Evolutionary conservation across 1,140 invertebrate species (phyloP).

Genomic region (Drosophila yakuba): DNA sequence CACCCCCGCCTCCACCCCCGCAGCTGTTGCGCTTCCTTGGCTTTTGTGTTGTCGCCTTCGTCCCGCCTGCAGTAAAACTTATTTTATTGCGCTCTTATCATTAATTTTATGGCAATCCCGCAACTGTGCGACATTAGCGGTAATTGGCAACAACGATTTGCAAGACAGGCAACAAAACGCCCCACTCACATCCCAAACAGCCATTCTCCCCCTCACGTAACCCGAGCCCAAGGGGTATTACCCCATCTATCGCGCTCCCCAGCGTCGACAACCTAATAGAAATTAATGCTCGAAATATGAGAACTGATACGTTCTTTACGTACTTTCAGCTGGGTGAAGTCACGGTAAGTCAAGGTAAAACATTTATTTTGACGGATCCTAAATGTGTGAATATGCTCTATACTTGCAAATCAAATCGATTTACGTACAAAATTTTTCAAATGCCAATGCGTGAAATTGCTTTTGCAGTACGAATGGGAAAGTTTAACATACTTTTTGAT

Average conservation of each 20-base stretch:
- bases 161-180: constrained; percentile 42
- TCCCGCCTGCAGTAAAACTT: constrained; percentile 73
- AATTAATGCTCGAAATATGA: constrained; percentile 12
- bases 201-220: constrained; percentile 16
- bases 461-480: too few species aligned
- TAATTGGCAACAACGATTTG: constrained; percentile 76
- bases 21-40: constrained; percentile 49
- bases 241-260: constrained; percentile 54
- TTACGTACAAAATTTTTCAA: too few species aligned
- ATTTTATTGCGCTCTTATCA: constrained; percentile 81
- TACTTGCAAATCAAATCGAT: too few species aligned
- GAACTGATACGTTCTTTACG: constrained; percentile 3
- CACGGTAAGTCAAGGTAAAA: not conserved
- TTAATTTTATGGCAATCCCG: constrained; percentile 80
- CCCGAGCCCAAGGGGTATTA: constrained; percentile 20
- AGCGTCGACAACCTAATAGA: constrained; percentile 20
- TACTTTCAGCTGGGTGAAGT: too few species aligned
- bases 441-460: too few species aligned
- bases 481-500: too few species aligned
- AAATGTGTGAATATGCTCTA: too few species aligned
- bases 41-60: constrained; percentile 39
- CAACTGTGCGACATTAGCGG: constrained; percentile 82
- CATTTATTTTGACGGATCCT: not conserved
- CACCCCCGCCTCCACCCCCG: not conserved
- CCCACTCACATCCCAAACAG: constrained; percentile 4